A percentile compares a stretch with the other conserved stretches of the same genome.
phyloP scores from a whole-genome alignment of 2,888 invertebrate genomes.

The Trisateles emortualis region DNA sequence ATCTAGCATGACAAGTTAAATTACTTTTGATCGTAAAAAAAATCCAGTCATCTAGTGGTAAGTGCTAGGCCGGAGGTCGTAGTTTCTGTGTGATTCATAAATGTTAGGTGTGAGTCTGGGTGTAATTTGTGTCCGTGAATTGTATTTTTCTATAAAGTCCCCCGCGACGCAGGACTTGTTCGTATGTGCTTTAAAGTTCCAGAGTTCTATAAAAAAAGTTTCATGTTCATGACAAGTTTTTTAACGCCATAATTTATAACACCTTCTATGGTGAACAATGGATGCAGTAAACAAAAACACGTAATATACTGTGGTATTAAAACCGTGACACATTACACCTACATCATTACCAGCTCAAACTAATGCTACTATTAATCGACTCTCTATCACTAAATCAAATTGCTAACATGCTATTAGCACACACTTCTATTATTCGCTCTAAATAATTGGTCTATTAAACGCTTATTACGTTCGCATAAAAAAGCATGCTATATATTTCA shows the following conservation, averaged over 20 bases:
- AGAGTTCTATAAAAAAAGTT: too few relatives aligned
- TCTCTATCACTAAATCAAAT: conserved; percentile 22
- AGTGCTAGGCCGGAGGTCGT: too few relatives aligned
- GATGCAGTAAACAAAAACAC: background rate
- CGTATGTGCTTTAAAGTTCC: too few relatives aligned
- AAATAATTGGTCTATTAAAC: conserved; percentile 29
- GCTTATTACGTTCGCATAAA: conserved; percentile 18
- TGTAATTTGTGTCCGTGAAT: too few relatives aligned
- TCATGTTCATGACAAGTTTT: too few relatives aligned
- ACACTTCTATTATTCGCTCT: conserved; percentile 31
- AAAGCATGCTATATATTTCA: conserved; percentile 26
- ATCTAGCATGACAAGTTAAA: too few relatives aligned
- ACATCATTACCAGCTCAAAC: conserved; percentile 3
- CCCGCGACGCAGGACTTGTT: too few relatives aligned
- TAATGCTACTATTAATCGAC: conserved; percentile 16
- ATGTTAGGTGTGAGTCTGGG: too few relatives aligned
- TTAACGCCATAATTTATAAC: background rate
- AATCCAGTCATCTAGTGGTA: too few relatives aligned
- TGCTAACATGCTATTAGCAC: conserved; percentile 15
- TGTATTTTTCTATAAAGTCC: too few relatives aligned
- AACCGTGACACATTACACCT: conserved; percentile 3
- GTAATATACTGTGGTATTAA: conserved; percentile 1
- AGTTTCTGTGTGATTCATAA: too few relatives aligned
- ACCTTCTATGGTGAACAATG: background rate
- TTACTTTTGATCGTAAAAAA: too few relatives aligned